Conservation (phyloP, 1,140 invertebrate species). For the Drosophila erecta region DNA sequence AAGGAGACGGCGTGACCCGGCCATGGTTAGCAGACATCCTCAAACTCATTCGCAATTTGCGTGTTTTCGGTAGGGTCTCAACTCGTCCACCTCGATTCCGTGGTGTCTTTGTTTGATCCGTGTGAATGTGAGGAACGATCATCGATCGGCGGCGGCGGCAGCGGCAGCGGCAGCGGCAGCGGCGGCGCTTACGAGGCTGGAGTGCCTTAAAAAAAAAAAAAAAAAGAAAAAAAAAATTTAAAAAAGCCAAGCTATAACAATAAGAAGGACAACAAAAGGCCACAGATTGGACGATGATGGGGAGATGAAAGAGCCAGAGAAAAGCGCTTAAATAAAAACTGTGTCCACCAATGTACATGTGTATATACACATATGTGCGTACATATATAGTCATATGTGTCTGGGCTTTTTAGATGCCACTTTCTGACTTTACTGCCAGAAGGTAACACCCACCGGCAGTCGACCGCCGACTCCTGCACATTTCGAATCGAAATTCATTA, state of each 20-base stretch:
- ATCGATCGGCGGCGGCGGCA: constrained; percentile 47
- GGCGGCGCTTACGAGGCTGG: constrained; percentile 42
- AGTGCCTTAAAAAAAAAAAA: constrained; percentile 20
- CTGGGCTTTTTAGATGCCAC: constrained; percentile 62
- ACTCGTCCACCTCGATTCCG: constrained; percentile 1
- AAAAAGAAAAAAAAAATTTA: neutral
- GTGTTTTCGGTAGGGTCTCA: constrained; percentile 14
- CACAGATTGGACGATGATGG: constrained; percentile 8
- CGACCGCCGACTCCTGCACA: constrained; percentile 48
- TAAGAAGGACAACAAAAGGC: constrained; percentile 57
- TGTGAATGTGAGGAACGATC: constrained; percentile 14
- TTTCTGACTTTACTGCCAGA: constrained; percentile 80
- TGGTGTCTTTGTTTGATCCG: constrained; percentile 36
- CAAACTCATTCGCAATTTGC: constrained; percentile 23
- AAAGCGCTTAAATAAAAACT: constrained; percentile 25
- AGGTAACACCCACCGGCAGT: constrained; percentile 72
- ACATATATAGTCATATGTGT: constrained; percentile 49
- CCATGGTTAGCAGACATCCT: constrained; percentile 5
- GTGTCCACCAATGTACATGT: constrained; percentile 66
- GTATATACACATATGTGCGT: constrained; percentile 17
- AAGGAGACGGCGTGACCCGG: constrained; percentile 19
- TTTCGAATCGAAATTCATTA: constrained; percentile 78
- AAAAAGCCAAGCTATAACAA: constrained; percentile 60
- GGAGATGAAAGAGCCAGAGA: neutral
- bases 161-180: constrained; percentile 47